Evolutionary conservation across 1,140 invertebrate genomes (phyloP), one percentile per base, ranked within the genome.

Genomic region (Lethrus apterus): DNA sequence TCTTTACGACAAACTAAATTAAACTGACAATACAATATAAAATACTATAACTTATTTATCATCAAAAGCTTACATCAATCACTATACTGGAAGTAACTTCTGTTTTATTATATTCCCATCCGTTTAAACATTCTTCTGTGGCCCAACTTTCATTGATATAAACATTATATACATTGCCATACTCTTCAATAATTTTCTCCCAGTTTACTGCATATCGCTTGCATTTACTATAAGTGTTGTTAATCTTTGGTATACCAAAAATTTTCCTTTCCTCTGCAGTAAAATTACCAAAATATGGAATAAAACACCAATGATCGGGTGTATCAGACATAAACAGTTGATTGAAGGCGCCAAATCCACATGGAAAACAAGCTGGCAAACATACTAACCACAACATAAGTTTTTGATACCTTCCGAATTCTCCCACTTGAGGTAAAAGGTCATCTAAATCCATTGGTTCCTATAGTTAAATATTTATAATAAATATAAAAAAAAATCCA

Each of bases 311-410:
- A 67, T 90, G 83, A 21, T 81, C 74, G 0, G 87, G 87, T 14
- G 77, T 76, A 54, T 88, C 83, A 0, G 84, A 77, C 83, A 90
- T 88, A 64, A 91, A 91, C 2, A 89, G 75, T 62, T 93, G 90
- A 68, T 90, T 91, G 65, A 91, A 93, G 1, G 87, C 87, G 63
- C 88, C 86, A 64, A 91, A 91, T 1, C 88, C 89, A 59, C 88
- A 92, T 0, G 89, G 87, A 44, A 93, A 75, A 55, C 88, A 91
- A 2, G 87, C 86, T 8, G 89, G 89, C 18, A 93, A 66, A 57
- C 89, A 89, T 10, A 93, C 83, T 13, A 90, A 71, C 84, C 87
- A 92, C 14, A 92, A 66, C 31, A 93, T 68, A 42, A 88, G 70
- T 58, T 89, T 88, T 62, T 93, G 89, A 65, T 93, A 93, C 11